A percentile compares a stretch with the other conserved stretches of the same genome.
Evolutionary conservation across 2,888 invertebrate genomes (phyloP).

Genomic region (Romanomermis culicivorax): DNA sequence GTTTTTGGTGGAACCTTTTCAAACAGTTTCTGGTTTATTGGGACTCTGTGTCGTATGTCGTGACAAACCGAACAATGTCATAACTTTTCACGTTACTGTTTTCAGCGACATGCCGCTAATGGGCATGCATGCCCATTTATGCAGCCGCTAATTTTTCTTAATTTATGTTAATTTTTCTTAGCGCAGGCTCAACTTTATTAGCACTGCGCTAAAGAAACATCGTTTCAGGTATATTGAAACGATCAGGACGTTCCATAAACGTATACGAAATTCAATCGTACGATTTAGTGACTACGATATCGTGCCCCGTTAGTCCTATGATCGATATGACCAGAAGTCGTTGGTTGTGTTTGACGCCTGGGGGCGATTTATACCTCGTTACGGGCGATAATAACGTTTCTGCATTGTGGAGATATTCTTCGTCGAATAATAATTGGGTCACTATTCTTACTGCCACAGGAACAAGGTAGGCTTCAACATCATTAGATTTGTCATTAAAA

Average conservation of each 20-base stretch:
- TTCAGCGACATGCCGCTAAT: too few species aligned
- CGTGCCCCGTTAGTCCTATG: constrained; percentile 1
- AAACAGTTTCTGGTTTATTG: too few species aligned
- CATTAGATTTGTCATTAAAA: too few species aligned
- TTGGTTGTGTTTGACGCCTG: background rate
- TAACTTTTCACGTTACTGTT: too few species aligned
- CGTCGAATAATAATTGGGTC: background rate
- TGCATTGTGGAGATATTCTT: constrained; percentile 6
- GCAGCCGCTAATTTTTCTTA: too few species aligned
- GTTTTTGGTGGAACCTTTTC: too few species aligned
- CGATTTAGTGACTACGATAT: background rate
- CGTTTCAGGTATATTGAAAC: background rate
- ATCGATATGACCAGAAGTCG: constrained; percentile 6
- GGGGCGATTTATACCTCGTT: constrained; percentile 3
- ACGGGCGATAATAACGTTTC: constrained; percentile 6
- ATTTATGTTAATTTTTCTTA: too few species aligned
- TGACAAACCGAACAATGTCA: too few species aligned
- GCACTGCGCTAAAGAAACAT: too few species aligned
- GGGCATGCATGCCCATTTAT: too few species aligned
- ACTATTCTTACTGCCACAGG: background rate
- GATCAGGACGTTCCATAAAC: background rate
- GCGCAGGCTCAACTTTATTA: too few species aligned
- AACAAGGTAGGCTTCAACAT: constrained; percentile 3
- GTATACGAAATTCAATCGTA: background rate
- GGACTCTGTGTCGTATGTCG: too few species aligned